Conservation (phyloP, 2,797 vertebrate species). For the Chloroceryle amazona region DNA sequence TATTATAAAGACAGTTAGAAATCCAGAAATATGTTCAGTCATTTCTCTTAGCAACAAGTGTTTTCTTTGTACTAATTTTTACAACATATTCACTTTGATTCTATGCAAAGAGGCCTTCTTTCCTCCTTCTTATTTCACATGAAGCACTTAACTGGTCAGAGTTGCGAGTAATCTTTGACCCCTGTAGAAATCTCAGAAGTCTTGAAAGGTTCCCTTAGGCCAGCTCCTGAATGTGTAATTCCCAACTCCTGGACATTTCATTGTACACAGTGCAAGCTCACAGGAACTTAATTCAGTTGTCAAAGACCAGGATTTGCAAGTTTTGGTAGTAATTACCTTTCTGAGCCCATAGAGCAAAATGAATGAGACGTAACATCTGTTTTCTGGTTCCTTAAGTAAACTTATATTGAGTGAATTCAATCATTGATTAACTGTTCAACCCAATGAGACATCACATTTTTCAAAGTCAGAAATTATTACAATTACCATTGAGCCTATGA, state of each 20-base stretch:
- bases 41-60: neutral
- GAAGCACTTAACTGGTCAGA: neutral
- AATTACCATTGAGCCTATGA: slow-evolving; percentile 35
- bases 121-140: neutral
- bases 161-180: neutral
- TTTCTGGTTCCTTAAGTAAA: slow-evolving; percentile 68
- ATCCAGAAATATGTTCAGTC: neutral
- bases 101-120: neutral
- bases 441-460: slow-evolving; percentile 67
- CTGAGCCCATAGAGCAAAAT: slow-evolving; percentile 35
- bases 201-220: neutral
- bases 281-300: slow-evolving; percentile 41
- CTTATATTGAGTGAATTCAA: slow-evolving; percentile 52
- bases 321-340: slow-evolving; percentile 65
- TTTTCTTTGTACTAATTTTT: neutral
- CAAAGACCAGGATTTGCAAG: slow-evolving; percentile 50
- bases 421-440: slow-evolving; percentile 72
- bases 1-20: neutral
- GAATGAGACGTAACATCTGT: slow-evolving; percentile 70
- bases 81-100: neutral
- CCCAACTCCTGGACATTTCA: neutral
- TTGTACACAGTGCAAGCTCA: neutral
- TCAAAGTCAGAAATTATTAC: slow-evolving; percentile 72
- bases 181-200: neutral
- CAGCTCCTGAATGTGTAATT: slow-evolving; percentile 2